These are phyloP conservation scores for Hylaea fasciaria DNA, from an alignment of 2,888 invertebrate genomes.

Conservation along the genomic window DNA sequence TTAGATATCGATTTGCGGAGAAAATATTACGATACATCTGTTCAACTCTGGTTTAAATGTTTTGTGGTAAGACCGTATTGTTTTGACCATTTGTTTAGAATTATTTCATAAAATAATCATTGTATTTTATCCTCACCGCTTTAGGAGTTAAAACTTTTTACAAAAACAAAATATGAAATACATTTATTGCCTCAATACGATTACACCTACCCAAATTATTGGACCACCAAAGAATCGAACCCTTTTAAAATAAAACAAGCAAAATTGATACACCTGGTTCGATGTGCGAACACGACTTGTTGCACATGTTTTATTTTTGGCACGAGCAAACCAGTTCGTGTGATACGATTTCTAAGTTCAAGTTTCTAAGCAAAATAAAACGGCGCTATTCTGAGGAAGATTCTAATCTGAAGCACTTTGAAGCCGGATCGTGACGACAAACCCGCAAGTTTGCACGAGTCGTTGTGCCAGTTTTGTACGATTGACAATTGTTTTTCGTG, in stretches of 20 bases:
- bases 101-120: conserved; percentile 25
- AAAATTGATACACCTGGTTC: conserved; percentile 35
- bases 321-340: conserved; percentile 5
- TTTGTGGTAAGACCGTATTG: too few relatives aligned
- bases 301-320: conserved; percentile 24
- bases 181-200: conserved; percentile 38
- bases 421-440: conserved; percentile 67
- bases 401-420: conserved; percentile 50
- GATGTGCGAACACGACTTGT: conserved; percentile 35
- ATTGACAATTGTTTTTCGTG: conserved; percentile 2
- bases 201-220: conserved; percentile 44
- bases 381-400: conserved; percentile 47
- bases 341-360: conserved; percentile 17
- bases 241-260: conserved; percentile 32
- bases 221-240: conserved; percentile 42
- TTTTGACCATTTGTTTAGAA: too few relatives aligned
- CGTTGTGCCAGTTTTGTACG: conserved; percentile 49
- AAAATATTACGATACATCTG: too few relatives aligned
- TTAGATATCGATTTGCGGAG: too few relatives aligned
- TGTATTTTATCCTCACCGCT: conserved; percentile 24
- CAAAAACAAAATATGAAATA: conserved; percentile 39
- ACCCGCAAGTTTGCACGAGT: conserved; percentile 69
- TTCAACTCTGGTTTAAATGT: too few relatives aligned
- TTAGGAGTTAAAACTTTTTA: conserved; percentile 25
- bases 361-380: conserved; percentile 26